phyloP scores from a whole-genome alignment of 2,888 invertebrate genomes.

The Aquatica leii region DNA sequence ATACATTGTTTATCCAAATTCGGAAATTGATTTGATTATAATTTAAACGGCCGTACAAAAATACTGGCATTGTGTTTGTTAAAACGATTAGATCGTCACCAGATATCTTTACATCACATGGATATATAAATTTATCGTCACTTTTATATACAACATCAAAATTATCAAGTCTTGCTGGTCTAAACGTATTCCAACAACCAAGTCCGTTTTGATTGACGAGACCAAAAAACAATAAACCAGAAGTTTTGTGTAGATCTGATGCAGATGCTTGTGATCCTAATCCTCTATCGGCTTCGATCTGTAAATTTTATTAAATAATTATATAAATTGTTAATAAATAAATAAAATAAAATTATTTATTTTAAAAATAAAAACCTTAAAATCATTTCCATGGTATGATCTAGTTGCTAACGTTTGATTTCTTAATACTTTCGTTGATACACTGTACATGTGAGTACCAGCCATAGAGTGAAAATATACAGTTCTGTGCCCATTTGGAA shows the following conservation, averaged over 20 bases:
- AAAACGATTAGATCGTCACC: slow-evolving; percentile 72
- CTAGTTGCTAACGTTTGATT: slow-evolving; percentile 65
- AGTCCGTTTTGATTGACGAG: slow-evolving; percentile 76
- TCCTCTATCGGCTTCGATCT: slow-evolving; percentile 73
- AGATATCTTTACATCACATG: slow-evolving; percentile 72
- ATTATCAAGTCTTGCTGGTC: slow-evolving; percentile 55
- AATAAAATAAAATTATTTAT: neutral
- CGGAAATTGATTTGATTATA: slow-evolving; percentile 70
- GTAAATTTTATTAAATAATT: slow-evolving; percentile 35
- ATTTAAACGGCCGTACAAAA: slow-evolving; percentile 70
- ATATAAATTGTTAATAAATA: neutral
- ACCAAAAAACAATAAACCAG: slow-evolving; percentile 73
- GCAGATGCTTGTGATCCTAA: slow-evolving; percentile 72
- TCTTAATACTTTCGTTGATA: slow-evolving; percentile 70
- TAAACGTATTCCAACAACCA: slow-evolving; percentile 76
- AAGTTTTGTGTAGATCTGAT: slow-evolving; percentile 69
- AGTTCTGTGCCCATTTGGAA: slow-evolving; percentile 65
- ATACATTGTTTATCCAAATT: slow-evolving; percentile 63
- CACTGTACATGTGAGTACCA: slow-evolving; percentile 74
- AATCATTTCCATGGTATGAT: slow-evolving; percentile 65
- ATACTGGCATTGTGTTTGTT: slow-evolving; percentile 73
- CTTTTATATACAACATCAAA: slow-evolving; percentile 69
- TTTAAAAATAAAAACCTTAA: slow-evolving; percentile 60
- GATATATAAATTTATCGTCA: slow-evolving; percentile 72
- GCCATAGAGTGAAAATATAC: slow-evolving; percentile 83